A percentile compares a stretch with the other conserved stretches of the same genome.
Evolutionary conservation across 2,797 vertebrate genomes (phyloP).

Genomic region (Characodon lateralis): DNA sequence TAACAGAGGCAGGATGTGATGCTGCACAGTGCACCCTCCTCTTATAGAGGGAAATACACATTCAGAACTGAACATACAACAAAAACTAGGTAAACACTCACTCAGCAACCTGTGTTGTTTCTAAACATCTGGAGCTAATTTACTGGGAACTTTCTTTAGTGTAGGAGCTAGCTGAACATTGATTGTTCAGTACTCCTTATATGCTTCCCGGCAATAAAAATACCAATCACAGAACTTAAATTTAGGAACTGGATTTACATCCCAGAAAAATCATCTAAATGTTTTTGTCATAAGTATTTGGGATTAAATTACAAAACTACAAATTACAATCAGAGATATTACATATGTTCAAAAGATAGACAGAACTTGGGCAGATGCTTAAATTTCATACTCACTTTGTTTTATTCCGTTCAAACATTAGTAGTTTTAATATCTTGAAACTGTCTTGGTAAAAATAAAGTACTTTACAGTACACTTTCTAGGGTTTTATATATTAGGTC

Average conservation of each 20-base stretch:
- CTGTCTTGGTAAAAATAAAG: no score
- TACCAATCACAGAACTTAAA: no score
- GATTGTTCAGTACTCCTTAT: not conserved
- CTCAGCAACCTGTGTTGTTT: not conserved
- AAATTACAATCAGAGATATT: not conserved
- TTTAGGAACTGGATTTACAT: no score
- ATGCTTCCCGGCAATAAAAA: not conserved
- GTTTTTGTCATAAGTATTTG: not conserved
- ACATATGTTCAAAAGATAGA: not conserved
- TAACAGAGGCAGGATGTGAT: conserved; percentile 61
- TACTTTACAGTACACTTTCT: no score
- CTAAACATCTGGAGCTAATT: not conserved
- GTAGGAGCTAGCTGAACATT: not conserved
- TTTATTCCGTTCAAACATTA: no score
- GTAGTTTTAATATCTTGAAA: no score
- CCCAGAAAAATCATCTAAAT: not conserved
- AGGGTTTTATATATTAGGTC: no score
- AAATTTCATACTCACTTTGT: no score
- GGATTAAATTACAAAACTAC: not conserved
- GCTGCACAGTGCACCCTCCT: conserved; percentile 34
- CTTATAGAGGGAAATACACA: conserved; percentile 1
- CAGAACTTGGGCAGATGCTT: no score
- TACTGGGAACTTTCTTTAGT: not conserved
- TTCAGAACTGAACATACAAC: not conserved
- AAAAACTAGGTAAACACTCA: not conserved